Evolutionary conservation across 2,888 invertebrate genomes (phyloP).

Genomic region (Ceramica pisi): DNA sequence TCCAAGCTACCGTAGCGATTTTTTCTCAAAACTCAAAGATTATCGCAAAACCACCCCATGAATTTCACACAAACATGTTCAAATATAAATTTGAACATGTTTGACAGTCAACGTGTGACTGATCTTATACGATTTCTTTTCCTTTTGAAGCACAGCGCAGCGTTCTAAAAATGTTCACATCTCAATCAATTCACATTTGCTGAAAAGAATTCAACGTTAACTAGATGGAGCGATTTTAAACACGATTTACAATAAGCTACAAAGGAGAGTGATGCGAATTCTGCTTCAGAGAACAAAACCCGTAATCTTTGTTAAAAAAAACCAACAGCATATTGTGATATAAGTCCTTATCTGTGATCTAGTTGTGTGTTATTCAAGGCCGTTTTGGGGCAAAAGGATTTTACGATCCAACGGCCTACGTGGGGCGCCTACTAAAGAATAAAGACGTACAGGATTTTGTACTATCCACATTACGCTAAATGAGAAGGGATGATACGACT

Average conservation of each 20-base stretch:
- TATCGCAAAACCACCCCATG: constrained; percentile 13
- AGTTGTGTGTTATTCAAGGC: constrained; percentile 76
- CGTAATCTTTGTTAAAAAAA: constrained; percentile 66
- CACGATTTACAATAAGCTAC: constrained; percentile 31
- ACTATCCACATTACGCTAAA: constrained; percentile 73
- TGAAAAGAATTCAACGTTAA: constrained; percentile 33
- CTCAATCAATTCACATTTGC: constrained; percentile 43
- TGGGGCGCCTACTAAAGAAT: constrained; percentile 73
- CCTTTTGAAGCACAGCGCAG: constrained; percentile 25
- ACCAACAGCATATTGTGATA: constrained; percentile 73
- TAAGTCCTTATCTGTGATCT: constrained; percentile 76
- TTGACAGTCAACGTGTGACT: constrained; percentile 27
- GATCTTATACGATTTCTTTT: constrained; percentile 48
- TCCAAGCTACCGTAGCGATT: background rate
- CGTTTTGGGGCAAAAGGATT: constrained; percentile 76
- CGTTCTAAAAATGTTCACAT: constrained; percentile 40
- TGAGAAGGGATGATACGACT: constrained; percentile 72
- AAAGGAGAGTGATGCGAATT: constrained; percentile 36
- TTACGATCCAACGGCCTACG: constrained; percentile 76
- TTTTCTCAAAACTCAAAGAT: constrained; percentile 13
- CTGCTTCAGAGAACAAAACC: constrained; percentile 54
- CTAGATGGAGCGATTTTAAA: constrained; percentile 37
- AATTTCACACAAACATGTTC: constrained; percentile 7
- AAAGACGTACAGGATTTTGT: constrained; percentile 70
- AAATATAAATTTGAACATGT: constrained; percentile 30